A percentile compares a stretch with the other conserved stretches of the same genome.
phyloP scores from a whole-genome alignment of 2,797 vertebrate genomes.

The Scyliorhinus canicula region DNA sequence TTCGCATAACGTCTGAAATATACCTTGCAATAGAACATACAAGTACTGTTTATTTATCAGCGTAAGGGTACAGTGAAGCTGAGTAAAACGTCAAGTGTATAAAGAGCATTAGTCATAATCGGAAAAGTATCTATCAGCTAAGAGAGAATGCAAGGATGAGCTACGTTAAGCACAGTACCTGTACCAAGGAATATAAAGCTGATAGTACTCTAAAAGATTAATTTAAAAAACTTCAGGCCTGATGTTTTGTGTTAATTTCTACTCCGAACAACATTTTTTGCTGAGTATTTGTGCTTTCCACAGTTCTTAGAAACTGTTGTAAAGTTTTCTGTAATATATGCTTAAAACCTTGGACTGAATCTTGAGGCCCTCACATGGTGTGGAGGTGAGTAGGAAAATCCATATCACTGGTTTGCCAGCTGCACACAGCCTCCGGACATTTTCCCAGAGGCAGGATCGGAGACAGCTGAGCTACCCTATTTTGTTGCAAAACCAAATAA shows the following conservation, averaged over 20 bases:
- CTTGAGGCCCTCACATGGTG: neutral
- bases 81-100: neutral
- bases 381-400: neutral
- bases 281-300: neutral
- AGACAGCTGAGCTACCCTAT: too few species aligned
- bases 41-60: neutral
- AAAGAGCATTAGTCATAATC: neutral
- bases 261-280: neutral
- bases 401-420: neutral
- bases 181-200: neutral
- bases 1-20: constrained; percentile 24
- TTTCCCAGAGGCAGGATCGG: neutral
- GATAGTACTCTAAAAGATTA: neutral
- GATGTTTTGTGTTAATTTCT: neutral
- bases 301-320: neutral
- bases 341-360: neutral
- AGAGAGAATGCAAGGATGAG: neutral
- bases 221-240: neutral
- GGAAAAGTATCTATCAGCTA: neutral
- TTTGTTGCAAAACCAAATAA: too few species aligned
- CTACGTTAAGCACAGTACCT: neutral
- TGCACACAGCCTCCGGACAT: neutral
- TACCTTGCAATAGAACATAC: neutral
- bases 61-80: neutral
- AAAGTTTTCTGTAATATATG: neutral